Evolutionary conservation across 2,888 invertebrate genomes (phyloP), one percentile per base, ranked within the genome.

Genomic region (Dolomedes plantarius): DNA sequence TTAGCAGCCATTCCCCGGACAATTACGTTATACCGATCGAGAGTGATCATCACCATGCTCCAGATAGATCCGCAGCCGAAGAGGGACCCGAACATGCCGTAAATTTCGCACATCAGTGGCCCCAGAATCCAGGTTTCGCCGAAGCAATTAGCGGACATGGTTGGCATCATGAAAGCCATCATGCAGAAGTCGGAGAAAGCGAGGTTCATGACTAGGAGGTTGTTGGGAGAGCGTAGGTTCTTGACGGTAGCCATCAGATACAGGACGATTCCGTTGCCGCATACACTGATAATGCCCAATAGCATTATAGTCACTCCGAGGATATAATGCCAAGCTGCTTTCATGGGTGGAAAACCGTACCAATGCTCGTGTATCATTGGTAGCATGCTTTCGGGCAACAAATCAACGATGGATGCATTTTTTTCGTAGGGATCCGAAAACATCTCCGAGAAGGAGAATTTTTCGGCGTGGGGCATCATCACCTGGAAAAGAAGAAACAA

Each of bases 21-120:
- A 90, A 98, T 98, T 78, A 97, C 97, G 91, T 96, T 96, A 93
- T 97, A 97, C 89, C 98, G 94, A 91, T 98, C 97, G 90, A 96
- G 93, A 81, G 97, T 96, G 89, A 98, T 97, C 88, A 93, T 94
- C n/a, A 95, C 95, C 96, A 97, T 96, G 39, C 96, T 95, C 96
- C 97, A 97, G 90, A 98, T 97, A 82, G 97, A 97, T 89, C 94
- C 94, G 91, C 96, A 96, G 83, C 98, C 98, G 90, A 95, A 97
- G 81, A 97, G 93, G 46, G 97, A 97, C 41, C 97, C 97, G 76
- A 75, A 29, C 86, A 86, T 86, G 27, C 86, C 86, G 27, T 86
- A 86, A n/a, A 86, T 31, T 36, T 80, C 76, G 91, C 97, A 98
- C 92, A 95, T 95, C 77, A 96, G 92, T 64, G 96, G 95, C 89